Percentiles rank a stretch among this genome's conserved stretches.
These are phyloP conservation scores for Polylopha cassiicola DNA, from an alignment of 2,888 invertebrate species.

Conservation along the genomic window DNA sequence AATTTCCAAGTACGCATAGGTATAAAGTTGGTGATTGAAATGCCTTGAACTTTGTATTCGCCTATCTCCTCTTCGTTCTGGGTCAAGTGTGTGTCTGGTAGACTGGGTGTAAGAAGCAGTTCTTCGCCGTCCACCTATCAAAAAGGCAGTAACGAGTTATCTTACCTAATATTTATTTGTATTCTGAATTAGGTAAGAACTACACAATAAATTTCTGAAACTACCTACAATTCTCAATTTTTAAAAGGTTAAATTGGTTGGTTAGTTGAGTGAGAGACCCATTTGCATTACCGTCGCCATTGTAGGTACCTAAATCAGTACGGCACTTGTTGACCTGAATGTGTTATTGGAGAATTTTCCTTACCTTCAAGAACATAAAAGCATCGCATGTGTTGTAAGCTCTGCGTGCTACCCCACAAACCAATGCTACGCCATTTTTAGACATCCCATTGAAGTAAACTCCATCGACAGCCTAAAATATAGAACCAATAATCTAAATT, in stretches of 20 bases:
- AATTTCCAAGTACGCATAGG: constrained; percentile 85
- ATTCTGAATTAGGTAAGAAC: too few relatives aligned
- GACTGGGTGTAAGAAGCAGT: constrained; percentile 75
- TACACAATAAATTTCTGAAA: too few relatives aligned
- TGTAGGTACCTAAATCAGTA: too few relatives aligned
- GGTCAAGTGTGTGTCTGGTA: constrained; percentile 78
- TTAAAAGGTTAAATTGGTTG: too few relatives aligned
- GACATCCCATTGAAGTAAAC: constrained; percentile 80
- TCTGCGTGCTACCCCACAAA: constrained; percentile 78
- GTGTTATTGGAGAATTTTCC: constrained; percentile 7
- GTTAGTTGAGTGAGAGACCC: too few relatives aligned
- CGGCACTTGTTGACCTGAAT: too few relatives aligned
- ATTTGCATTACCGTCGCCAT: too few relatives aligned
- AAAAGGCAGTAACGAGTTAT: too few relatives aligned
- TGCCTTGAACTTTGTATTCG: constrained; percentile 78
- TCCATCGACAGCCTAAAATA: constrained; percentile 81
- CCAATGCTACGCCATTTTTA: constrained; percentile 75
- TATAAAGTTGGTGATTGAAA: constrained; percentile 75
- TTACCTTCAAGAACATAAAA: constrained; percentile 77
- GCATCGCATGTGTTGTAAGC: constrained; percentile 78
- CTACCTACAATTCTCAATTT: too few relatives aligned
- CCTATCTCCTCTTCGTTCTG: constrained; percentile 65
- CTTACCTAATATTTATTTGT: too few relatives aligned
- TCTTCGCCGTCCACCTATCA: constrained; percentile 76
- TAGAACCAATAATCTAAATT: background rate